Evolutionary conservation across 2,113 vertebrate species (phyloP).

Genomic region (Heterotis niloticus): DNA sequence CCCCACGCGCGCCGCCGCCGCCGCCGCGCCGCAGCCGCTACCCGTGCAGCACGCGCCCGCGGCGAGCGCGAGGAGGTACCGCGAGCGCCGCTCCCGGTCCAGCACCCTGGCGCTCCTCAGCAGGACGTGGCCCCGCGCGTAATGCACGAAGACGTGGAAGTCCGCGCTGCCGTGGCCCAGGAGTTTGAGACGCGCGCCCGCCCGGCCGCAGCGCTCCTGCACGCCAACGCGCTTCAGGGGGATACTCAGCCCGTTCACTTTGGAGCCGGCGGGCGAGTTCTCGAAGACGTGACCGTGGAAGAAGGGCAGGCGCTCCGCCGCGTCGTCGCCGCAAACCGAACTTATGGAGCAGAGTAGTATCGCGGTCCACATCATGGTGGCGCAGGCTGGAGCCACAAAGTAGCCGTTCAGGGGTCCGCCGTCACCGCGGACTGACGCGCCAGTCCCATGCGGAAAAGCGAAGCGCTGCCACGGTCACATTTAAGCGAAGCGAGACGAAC

Average conservation of each 20-base stretch:
- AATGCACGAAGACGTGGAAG: constrained; percentile 73
- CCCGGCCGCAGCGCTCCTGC: constrained; percentile 60
- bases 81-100: constrained; percentile 72
- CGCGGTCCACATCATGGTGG: constrained; percentile 63
- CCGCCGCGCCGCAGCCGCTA: constrained; percentile 44
- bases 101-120: constrained; percentile 68
- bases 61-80: constrained; percentile 66
- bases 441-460: not conserved
- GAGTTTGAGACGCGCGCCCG: constrained; percentile 66
- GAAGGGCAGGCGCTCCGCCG: constrained; percentile 58
- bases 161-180: constrained; percentile 66
- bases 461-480: no score
- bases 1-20: constrained; percentile 52
- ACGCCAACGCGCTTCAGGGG: constrained; percentile 69
- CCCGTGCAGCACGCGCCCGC: constrained; percentile 67
- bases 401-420: constrained; percentile 36
- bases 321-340: constrained; percentile 56
- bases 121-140: constrained; percentile 69
- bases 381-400: constrained; percentile 39
- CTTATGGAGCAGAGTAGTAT: constrained; percentile 53
- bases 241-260: constrained; percentile 74
- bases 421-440: not conserved
- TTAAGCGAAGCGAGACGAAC: no score
- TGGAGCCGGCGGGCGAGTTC: constrained; percentile 74
- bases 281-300: constrained; percentile 78